Base-by-base conservation (phyloP, 2,888 invertebrate species). In the Strigamia maritima region DNA sequence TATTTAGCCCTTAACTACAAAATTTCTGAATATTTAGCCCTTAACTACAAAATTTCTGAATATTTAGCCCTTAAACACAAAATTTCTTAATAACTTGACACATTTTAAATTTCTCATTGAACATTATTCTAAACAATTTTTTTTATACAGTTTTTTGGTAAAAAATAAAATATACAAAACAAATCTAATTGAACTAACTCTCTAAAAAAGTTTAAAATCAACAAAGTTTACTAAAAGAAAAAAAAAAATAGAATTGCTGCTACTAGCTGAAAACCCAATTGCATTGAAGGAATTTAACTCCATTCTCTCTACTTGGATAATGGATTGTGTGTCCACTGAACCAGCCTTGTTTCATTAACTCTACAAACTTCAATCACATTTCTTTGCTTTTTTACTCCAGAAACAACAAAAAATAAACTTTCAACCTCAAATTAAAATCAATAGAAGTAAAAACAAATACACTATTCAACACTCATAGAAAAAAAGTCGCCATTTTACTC, bases 251-350 rank as follows among this genome's bases (percentile, higher is more conserved):
- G 60, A 60, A 19, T 60, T 60, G 60, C 24, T 60, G 60, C 24
- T 22, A 24, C 60, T 44, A 44, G 44, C 44, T 44, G 44, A 44
- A 60, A 60, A 60, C 60, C 8, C 60, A 60, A 60, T 60, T 60
- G 60, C 60, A n/a, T 2, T 60, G 24, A 22, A 60, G 60, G 60
- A 60, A 60, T 60, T 60, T 60, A 60, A 60, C 60, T 60, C 22
- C 44, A 44, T 44, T 44, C 44, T 44, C 44, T 44, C 14, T 16
- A n/a, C 60, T 60, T 10, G 60, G 60, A 60, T 60, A 60, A 60
- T 60, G 60, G 24, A 60, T 60, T 60, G 49, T 19, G 49, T 60
- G 60, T 60, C 60, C 60, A 60, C 22, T 60, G 60, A 60, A 19
- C 60, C 60, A 24, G 60, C 19, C n/a, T 60, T 19, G 22, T 60